A percentile compares a stretch with the other conserved stretches of the same genome.
Evolutionary conservation across 2,797 vertebrate genomes (phyloP).

Genomic region (Galago senegalensis): DNA sequence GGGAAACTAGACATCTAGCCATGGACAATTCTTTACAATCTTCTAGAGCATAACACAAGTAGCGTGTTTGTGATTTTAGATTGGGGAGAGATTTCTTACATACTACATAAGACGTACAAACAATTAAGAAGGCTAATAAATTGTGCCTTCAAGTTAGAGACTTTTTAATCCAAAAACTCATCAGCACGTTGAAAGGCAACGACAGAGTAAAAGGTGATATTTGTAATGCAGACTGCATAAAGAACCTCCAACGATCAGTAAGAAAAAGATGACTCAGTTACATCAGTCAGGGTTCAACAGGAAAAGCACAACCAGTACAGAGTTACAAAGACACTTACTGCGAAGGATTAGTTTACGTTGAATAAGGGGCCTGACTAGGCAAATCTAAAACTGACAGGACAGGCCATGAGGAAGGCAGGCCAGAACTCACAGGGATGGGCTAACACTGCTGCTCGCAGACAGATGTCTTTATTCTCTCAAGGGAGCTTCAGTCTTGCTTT

Average conservation of each 20-base stretch:
- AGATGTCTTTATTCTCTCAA: slow-evolving; percentile 3
- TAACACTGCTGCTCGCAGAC: neutral
- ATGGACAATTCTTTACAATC: neutral
- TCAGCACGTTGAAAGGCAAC: neutral
- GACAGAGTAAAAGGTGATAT: neutral
- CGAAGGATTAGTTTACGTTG: neutral
- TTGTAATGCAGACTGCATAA: neutral
- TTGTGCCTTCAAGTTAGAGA: neutral
- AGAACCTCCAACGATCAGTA: neutral
- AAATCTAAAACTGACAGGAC: neutral
- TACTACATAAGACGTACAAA: slow-evolving; percentile 1
- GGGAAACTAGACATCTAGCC: neutral
- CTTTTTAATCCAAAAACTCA: slow-evolving; percentile 2
- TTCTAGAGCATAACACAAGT: neutral
- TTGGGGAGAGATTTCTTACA: neutral
- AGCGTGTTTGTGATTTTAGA: neutral
- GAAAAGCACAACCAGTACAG: slow-evolving; percentile 18
- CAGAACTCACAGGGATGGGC: neutral
- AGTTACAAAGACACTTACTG: neutral
- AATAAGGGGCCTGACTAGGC: neutral
- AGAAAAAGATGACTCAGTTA: neutral
- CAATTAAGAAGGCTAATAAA: neutral
- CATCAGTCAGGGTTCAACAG: neutral
- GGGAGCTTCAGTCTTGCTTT: neutral
- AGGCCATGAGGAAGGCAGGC: neutral